Evolutionary conservation across 2,888 invertebrate genomes (phyloP), one percentile per base, ranked within the genome.

Genomic region (Celastrina argiolus): DNA sequence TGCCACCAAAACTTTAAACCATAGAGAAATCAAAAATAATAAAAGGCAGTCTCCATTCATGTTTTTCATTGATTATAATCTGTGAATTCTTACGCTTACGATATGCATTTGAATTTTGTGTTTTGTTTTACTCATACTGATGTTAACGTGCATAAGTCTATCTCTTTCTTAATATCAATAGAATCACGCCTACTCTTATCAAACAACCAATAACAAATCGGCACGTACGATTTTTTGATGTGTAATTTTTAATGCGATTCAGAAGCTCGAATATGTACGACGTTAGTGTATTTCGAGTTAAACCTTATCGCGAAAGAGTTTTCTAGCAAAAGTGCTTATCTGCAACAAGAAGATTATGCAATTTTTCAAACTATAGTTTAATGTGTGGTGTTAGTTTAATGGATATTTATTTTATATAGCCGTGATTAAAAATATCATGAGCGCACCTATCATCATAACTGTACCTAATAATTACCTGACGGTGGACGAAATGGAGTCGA

Each of bases 361-460:
- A 82, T 75, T 75, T 72, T 73, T 74, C 75, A 79, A 76, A 65
- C 69, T 71, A 59, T 70, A 65, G 68, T 71, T 64, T 66, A 67
- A 64, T 28, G 63, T 69, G 71, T 71, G 73, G 68, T 64, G 69
- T 61, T 66, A 71, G 69, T 70, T 69, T 64, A 69, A 67, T 70
- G 73, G 77, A 74, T 67, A 70, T 72, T 78, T 77, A 70, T 73
- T 75, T 75, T 67, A 0, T 34, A 59, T 2, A 66, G 66, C 65
- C 67, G 58, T 67, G 69, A 41, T 34, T 63, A n/a, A 10, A 42
- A 70, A 66, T 72, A 82, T 81, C 71, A 92, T 92, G 91, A 92
- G 87, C 81, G 83, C 87, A 74, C 91, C 91, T 69, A 91, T 92
- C 69, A 89, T 91, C 74, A 91, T 92, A 78, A 89, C 91, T 69